Evolutionary conservation across 2,113 vertebrate species (phyloP), one percentile per base, ranked within the genome.

Genomic region (Rhinoptilus africanus): DNA sequence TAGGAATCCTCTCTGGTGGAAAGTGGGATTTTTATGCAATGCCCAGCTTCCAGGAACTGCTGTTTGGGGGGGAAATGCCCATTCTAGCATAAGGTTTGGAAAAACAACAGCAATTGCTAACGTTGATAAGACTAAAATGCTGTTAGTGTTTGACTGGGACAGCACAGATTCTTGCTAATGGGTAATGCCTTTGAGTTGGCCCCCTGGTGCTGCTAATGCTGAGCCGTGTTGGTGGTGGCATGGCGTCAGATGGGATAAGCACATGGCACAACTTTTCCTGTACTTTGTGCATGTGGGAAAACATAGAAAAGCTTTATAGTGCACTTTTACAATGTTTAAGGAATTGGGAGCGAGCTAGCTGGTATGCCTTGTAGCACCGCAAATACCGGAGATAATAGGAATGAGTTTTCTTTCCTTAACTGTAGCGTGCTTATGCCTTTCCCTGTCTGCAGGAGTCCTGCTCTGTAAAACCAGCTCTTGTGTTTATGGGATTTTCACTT

Each of bases 361-460:
- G 43, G 56, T 69, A 18, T 75, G 66, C 85, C 39, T 79, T 14
- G 23, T 34, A 56, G 57, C 47, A 35, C 83, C 1, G 0, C 80
- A 76, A 85, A 69, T 94, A 60, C 47, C 19, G 3, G 75, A 56
- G 75, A 37, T 92, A 76, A 66, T 50, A 37, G 85, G 45, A 69
- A 22, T 32, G 43, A 59, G 59, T 34, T 60, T 57, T 41, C 4
- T 1, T 47, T 53, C 59, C 27, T 54, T 7, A 8, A 3, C 41
- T 2, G 0, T 14, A 34, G 15, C 0, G 1, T n/a, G 59, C 54
- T 62, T 6, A 18, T 59, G 80, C 81, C 69, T 59, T 60, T 30
- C 43, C 50, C 68, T 45, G 74, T 4, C 63, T 7, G 63, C 75
- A 53, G 88, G 67, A 93, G 81, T 41, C 66, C 69, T 67, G 57